phyloP scores from a whole-genome alignment of 2,113 vertebrate species.

The Podocnemis expansa region DNA sequence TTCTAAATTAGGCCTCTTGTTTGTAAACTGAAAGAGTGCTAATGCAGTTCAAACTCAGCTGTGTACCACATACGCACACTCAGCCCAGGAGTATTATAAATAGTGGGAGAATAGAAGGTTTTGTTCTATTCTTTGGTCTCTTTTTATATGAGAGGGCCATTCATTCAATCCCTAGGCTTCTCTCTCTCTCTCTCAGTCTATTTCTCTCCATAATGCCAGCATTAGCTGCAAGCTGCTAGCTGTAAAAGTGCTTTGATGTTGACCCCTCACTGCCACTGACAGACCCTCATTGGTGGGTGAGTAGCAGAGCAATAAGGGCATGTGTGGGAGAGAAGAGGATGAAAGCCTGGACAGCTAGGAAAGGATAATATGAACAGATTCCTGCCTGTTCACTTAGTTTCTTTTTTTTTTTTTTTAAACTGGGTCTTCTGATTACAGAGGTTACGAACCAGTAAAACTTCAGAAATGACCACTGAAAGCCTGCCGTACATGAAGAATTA shows the following conservation, averaged over 20 bases:
- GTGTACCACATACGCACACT: conserved; percentile 67
- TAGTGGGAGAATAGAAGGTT: conserved; percentile 90
- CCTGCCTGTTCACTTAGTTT: conserved; percentile 86
- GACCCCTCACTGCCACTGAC: conserved; percentile 82
- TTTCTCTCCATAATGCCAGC: conserved; percentile 91
- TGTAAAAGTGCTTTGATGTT: conserved; percentile 93
- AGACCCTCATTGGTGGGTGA: conserved; percentile 89
- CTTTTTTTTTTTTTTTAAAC: conserved; percentile 81
- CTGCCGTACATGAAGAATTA: conserved; percentile 74
- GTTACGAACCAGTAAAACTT: conserved; percentile 78
- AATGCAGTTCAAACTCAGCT: conserved; percentile 80
- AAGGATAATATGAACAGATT: conserved; percentile 91
- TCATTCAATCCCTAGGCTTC: conserved; percentile 75
- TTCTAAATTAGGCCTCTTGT: conserved; percentile 96
- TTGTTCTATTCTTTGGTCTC: conserved; percentile 88
- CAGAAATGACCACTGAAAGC: conserved; percentile 79
- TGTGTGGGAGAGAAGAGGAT: conserved; percentile 93
- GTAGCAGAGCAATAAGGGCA: conserved; percentile 85
- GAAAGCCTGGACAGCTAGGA: conserved; percentile 86
- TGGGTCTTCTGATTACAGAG: conserved; percentile 84
- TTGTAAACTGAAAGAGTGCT: conserved; percentile 94
- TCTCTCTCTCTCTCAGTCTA: conserved; percentile 82
- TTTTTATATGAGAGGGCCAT: conserved; percentile 83
- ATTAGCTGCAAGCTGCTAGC: conserved; percentile 91
- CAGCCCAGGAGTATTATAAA: conserved; percentile 83